Base-by-base conservation (phyloP, 2,113 vertebrate species). In the Lasiurus cinereus region DNA sequence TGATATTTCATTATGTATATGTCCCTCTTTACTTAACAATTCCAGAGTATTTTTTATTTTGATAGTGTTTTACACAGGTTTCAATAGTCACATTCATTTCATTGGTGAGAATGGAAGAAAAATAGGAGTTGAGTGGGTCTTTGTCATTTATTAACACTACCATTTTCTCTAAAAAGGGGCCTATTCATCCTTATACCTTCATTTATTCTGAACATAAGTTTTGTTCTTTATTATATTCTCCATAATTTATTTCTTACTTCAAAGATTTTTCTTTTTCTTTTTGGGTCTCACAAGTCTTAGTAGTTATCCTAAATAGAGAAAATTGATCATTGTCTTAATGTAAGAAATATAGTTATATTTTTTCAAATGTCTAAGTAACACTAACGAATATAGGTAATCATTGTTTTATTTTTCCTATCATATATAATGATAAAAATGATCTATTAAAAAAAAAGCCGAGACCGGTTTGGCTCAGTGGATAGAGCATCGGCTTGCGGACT, bases 361-460 rank as follows among this genome's bases (percentile, higher is more conserved):
- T 74, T 31, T 90, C n/a, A 82, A 52, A 62, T 93, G 24, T 93
- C 27, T 83, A 87, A 77, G 4, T 70, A 93, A 90, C 74, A 70
- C 21, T 64, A 36, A 69, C 62, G 4, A n/a, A 50, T 77, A 27
- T 70, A 91, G 19, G n/a, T 13, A 66, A 59, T 78, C n/a, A 16
- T 64, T 83, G 22, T 70, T 64, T 78, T 88, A 66, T 83, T 3
- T 52, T 73, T 8, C 22, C 24, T 5, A 16, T 85, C 29, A 76
- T 74, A 50, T 13, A 33, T 21, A 70, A 16, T 88, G 43, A 64
- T 46, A 46, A 83, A 82, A 83, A 77, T 52, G 22, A 69, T 31
- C 29, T 59, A 21, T 39, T 39, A 39, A 39, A 39, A 39, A 39
- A 39, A 39, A 39, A 39, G 39, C 39, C 39, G 5, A 39, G 39